Percentiles rank a stretch among this genome's conserved stretches.
phyloP scores from a whole-genome alignment of 2,113 vertebrate genomes.

The Salvator merianae region DNA sequence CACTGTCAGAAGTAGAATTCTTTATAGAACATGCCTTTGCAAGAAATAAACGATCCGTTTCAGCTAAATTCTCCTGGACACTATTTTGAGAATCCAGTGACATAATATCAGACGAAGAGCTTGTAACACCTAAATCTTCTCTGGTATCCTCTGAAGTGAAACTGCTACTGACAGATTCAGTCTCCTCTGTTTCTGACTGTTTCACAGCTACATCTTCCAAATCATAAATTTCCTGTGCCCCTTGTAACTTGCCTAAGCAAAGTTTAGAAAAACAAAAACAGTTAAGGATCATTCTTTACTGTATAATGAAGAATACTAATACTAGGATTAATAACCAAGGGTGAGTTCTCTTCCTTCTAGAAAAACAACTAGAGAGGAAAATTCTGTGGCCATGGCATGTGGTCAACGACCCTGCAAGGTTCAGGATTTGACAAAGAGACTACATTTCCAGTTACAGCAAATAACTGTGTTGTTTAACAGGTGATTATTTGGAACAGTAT shows the following conservation, averaged over 20 bases:
- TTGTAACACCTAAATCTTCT: slow-evolving; percentile 83
- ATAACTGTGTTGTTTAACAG: no score
- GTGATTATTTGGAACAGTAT: no score
- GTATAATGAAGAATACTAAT: no score
- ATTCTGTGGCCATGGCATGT: no score
- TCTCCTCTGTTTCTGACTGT: slow-evolving; percentile 78
- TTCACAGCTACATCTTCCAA: slow-evolving; percentile 56
- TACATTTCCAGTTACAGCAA: no score
- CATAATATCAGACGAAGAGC: slow-evolving; percentile 80
- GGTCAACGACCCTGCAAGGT: no score
- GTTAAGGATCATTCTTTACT: slow-evolving; percentile 40
- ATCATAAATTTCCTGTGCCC: slow-evolving; percentile 54
- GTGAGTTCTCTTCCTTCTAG: no score
- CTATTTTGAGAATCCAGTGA: slow-evolving; percentile 82
- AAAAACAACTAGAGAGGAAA: no score
- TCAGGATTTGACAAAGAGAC: no score
- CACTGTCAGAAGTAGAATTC: slow-evolving; percentile 65
- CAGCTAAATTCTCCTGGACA: slow-evolving; percentile 59
- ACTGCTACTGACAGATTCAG: slow-evolving; percentile 82
- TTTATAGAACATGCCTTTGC: slow-evolving; percentile 15
- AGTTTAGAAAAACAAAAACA: slow-evolving; percentile 47
- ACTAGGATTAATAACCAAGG: no score
- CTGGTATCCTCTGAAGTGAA: slow-evolving; percentile 85
- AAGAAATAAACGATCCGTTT: slow-evolving; percentile 16
- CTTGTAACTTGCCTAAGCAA: slow-evolving; percentile 78